Evolutionary conservation across 2,888 invertebrate species (phyloP), one percentile per base, ranked within the genome.

Genomic region (Plagiodera versicolora): DNA sequence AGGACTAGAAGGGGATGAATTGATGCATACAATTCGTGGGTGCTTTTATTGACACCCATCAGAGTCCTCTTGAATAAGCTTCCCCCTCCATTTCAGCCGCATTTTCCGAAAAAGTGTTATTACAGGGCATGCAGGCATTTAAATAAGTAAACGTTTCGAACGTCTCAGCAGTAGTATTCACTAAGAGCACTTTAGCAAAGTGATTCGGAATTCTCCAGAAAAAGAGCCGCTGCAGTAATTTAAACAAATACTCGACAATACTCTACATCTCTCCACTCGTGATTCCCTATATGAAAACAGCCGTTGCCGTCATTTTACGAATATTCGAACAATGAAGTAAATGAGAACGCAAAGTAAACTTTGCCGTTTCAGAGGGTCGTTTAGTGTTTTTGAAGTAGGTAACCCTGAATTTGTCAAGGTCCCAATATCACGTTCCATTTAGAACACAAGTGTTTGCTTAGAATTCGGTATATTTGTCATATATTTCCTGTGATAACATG

Each of bases 401-500:
- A 74, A 72, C 73, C 73, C 70, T 69, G 72, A 70, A 75, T 74
- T 75, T 69, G 73, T 72, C 73, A 71, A 67, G 71, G 65, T 58
- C 69, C 66, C 69, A 71, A 73, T 73, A 71, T 72, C 71, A 67
- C 73, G 69, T 67, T 68, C 70, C 70, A 71, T 71, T 70, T 68
- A 69, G 58, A 63, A 67, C 56, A 63, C 66, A 70, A 75, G 73
- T 76, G 74, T 75, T 76, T 75, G 70, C 72, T 66, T 63, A 73
- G 73, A 71, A 71, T 70, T 71, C 66, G 53, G 60, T 67, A 69
- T 73, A 75, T 74, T 75, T 73, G 74, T 73, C 67, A 61, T 63
- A 61, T 65, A 58, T 63, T 66, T 60, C 56, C 65, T 67, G 64
- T 57, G 47, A 39, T 30, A n/a, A 19, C 60, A 56, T 60, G 53